These are phyloP conservation scores for Montipora foliosa DNA, from an alignment of 64 coral and sea anemone genomes.

Conservation along the genomic window DNA sequence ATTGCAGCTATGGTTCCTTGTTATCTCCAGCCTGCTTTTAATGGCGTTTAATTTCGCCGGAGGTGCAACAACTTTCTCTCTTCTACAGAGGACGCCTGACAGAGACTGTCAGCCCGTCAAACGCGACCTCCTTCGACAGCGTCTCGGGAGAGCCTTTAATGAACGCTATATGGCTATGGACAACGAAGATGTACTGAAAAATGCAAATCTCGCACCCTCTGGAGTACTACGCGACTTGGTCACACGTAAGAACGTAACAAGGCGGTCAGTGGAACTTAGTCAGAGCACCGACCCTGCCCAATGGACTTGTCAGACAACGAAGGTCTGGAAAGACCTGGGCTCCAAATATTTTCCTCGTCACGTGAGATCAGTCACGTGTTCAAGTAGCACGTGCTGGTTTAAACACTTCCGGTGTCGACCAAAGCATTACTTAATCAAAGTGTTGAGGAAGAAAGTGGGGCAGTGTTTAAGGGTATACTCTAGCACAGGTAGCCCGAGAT, in stretches of 20 bases:
- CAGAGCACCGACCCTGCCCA: slow-evolving; percentile 38
- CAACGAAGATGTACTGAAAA: neutral
- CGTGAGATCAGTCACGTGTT: slow-evolving; percentile 64
- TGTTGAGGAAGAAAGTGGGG: slow-evolving; percentile 76
- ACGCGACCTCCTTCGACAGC: slow-evolving; percentile 60
- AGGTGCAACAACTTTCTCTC: neutral
- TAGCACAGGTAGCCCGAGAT: slow-evolving; percentile 58
- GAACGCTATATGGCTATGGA: slow-evolving; percentile 84
- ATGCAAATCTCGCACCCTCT: neutral
- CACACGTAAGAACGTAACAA: slow-evolving; percentile 23
- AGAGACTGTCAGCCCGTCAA: slow-evolving; percentile 59
- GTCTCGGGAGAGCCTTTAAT: slow-evolving; percentile 71
- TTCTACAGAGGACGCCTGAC: neutral
- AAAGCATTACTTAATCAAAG: slow-evolving; percentile 58
- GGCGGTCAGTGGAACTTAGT: slow-evolving; percentile 17
- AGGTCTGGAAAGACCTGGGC: slow-evolving; percentile 63
- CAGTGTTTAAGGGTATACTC: slow-evolving; percentile 54
- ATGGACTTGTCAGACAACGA: slow-evolving; percentile 85
- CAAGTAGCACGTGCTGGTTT: slow-evolving; percentile 63
- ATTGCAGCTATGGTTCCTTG: slow-evolving; percentile 24
- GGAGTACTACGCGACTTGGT: slow-evolving; percentile 1
- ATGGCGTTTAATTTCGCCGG: neutral
- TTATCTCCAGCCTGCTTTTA: neutral
- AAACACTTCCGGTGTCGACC: slow-evolving; percentile 71
- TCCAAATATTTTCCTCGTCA: slow-evolving; percentile 64